Percentiles rank a stretch among this genome's conserved stretches.
These are phyloP conservation scores for Entosphenus tridentatus DNA, from an alignment of 2,113 vertebrate species.

Conservation along the genomic window DNA sequence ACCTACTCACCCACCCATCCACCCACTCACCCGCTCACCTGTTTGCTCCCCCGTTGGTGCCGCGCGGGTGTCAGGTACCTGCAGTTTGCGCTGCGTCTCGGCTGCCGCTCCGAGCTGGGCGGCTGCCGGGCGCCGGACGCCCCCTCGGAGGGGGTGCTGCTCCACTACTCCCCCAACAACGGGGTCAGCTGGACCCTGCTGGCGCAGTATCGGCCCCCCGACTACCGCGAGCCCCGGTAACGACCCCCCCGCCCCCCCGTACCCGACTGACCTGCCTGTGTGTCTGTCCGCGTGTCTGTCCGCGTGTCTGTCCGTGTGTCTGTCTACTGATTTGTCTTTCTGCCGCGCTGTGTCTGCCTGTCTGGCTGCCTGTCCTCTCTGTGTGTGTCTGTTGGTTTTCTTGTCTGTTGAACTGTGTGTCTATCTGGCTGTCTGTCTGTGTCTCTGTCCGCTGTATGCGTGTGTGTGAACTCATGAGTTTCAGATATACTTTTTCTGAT, in stretches of 20 bases:
- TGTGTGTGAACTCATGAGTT: background rate
- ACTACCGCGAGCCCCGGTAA: conserved; percentile 86
- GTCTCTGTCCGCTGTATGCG: background rate
- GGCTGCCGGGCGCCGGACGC: conserved; percentile 79
- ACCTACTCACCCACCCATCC: too few species aligned
- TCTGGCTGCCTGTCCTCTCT: conserved; percentile 6
- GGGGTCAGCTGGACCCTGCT: conserved; percentile 87
- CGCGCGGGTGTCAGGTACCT: conserved; percentile 42
- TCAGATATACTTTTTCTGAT: background rate
- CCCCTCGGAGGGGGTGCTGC: conserved; percentile 69
- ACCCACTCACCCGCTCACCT: too few species aligned
- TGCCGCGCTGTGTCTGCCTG: background rate
- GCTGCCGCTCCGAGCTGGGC: conserved; percentile 71
- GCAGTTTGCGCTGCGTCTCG: conserved; percentile 73
- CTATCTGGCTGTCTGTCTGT: background rate
- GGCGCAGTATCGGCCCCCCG: conserved; percentile 73
- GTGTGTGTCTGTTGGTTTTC: conserved; percentile 9
- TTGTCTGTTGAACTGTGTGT: background rate
- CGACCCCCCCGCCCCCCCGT: background rate
- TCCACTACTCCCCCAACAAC: conserved; percentile 85
- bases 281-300: conserved; percentile 4
- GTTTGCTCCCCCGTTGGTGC: too few species aligned
- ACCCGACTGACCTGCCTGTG: background rate
- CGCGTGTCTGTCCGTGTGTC: background rate
- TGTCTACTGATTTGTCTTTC: background rate